These are phyloP conservation scores for Plebejus anna DNA, from an alignment of 2,888 invertebrate genomes.

Conservation along the genomic window DNA sequence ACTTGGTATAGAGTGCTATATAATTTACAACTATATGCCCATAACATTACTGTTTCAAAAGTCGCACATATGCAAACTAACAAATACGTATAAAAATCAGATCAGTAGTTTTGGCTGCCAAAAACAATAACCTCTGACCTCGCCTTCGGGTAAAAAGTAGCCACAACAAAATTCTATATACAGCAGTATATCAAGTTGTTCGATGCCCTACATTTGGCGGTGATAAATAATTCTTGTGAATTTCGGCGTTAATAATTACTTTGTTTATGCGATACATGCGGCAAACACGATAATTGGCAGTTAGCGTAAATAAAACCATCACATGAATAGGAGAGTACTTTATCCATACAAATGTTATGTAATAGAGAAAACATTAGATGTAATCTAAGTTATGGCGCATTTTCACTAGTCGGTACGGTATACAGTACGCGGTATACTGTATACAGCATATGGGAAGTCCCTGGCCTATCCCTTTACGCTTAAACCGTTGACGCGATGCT, in stretches of 20 bases:
- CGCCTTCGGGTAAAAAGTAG: neutral
- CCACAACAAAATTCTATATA: neutral
- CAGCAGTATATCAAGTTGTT: neutral
- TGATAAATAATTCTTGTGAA: slow-evolving; percentile 1
- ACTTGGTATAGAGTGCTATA: no score
- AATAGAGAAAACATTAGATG: no score
- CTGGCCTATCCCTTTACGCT: no score
- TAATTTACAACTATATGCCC: no score
- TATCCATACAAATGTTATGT: neutral
- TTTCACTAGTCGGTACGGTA: no score
- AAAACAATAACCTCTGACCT: neutral
- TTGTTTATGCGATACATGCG: neutral
- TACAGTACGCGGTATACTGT: no score
- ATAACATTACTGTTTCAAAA: neutral
- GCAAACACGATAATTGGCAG: neutral
- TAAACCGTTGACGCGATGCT: no score
- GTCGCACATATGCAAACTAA: neutral
- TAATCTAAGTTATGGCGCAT: no score
- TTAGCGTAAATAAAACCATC: neutral
- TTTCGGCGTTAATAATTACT: slow-evolving; percentile 14
- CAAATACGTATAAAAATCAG: neutral
- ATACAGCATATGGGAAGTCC: no score
- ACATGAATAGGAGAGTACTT: neutral
- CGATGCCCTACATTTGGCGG: neutral
- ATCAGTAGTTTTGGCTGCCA: neutral